Evolutionary conservation across 1,140 invertebrate species (phyloP).

Genomic region (Bombus consobrinus): DNA sequence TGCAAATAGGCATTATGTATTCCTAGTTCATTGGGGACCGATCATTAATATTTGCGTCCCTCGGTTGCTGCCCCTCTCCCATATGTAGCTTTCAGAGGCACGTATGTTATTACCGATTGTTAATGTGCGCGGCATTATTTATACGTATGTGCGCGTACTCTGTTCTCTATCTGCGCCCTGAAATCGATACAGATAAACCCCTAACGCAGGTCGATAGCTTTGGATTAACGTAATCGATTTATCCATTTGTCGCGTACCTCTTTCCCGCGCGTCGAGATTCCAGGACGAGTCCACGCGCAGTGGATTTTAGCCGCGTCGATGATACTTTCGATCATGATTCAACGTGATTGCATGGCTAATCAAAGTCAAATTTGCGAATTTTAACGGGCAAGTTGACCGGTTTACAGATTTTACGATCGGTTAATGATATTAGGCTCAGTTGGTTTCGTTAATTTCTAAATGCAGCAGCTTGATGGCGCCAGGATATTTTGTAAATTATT

Average conservation of each 20-base stretch:
- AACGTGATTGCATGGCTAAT: neutral
- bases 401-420: neutral
- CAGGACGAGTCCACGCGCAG: neutral
- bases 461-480: neutral
- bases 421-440: neutral
- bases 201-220: conserved; percentile 33
- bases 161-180: neutral
- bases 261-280: conserved; percentile 10
- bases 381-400: neutral
- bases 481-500: too few relatives aligned
- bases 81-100: conserved; percentile 50
- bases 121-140: conserved; percentile 48
- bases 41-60: conserved; percentile 68
- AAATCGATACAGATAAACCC: conserved; percentile 27
- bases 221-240: conserved; percentile 47
- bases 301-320: neutral
- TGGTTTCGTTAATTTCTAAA: neutral
- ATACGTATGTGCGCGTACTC: neutral
- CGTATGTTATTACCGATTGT: conserved; percentile 62
- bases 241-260: conserved; percentile 15
- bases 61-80: conserved; percentile 2
- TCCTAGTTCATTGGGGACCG: conserved; percentile 69
- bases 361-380: neutral
- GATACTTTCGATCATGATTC: neutral
- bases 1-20: conserved; percentile 69